Evolutionary conservation across 2,113 vertebrate genomes (phyloP).

Genomic region (Actenoides hombroni): DNA sequence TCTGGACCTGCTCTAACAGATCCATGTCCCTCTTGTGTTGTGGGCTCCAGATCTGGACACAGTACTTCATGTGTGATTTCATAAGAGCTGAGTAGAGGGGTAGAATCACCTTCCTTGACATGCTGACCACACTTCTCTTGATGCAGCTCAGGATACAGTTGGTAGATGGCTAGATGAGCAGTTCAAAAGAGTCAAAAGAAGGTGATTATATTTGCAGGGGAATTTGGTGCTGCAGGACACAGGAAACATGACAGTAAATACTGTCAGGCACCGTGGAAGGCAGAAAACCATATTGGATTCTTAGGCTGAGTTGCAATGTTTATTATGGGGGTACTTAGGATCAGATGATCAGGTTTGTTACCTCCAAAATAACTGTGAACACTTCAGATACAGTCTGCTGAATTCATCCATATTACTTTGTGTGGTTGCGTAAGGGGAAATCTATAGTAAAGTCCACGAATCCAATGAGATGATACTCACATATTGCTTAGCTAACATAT

Average conservation of each 20-base stretch:
- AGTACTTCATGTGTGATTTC: too few species aligned
- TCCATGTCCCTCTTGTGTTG: too few species aligned
- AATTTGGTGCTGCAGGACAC: background rate
- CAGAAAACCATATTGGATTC: background rate
- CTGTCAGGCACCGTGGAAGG: background rate
- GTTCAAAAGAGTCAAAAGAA: background rate
- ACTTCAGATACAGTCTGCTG: background rate
- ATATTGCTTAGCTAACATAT: background rate
- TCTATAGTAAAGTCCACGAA: background rate
- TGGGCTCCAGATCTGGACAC: too few species aligned
- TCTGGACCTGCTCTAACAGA: too few species aligned
- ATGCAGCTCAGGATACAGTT: too few species aligned
- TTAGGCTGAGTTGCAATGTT: background rate
- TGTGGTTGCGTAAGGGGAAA: background rate
- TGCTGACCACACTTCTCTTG: too few species aligned
- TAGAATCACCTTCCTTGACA: too few species aligned
- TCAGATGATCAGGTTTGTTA: background rate
- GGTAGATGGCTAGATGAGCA: background rate
- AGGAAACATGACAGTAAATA: rapidly evolving
- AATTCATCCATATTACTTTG: rapidly evolving
- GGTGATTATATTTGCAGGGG: background rate
- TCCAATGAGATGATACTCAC: background rate
- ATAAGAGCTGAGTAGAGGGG: too few species aligned
- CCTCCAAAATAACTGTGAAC: background rate
- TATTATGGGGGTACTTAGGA: background rate